These are phyloP conservation scores for Daptonema setosum DNA, from an alignment of 2,888 invertebrate species.

Conservation along the genomic window DNA sequence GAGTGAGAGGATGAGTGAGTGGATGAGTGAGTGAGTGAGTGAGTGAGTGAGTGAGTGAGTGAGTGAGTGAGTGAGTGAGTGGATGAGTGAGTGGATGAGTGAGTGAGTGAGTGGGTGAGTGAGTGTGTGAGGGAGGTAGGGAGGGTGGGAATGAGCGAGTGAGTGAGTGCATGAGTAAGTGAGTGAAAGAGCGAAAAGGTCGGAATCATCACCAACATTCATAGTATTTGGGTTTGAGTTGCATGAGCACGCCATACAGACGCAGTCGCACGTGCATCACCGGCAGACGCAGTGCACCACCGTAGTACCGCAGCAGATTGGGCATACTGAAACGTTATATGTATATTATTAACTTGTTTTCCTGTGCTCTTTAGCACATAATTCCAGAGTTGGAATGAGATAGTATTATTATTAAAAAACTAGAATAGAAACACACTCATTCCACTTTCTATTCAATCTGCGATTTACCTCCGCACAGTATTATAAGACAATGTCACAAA, in stretches of 20 bases:
- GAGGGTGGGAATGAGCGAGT: no score
- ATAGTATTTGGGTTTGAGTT: slow-evolving; percentile 54
- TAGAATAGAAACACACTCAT: not conserved
- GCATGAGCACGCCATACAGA: slow-evolving; percentile 61
- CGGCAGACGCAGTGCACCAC: slow-evolving; percentile 38
- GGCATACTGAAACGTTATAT: slow-evolving; percentile 51
- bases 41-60: slow-evolving; percentile 21
- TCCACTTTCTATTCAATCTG: no score
- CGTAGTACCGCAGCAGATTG: slow-evolving; percentile 61
- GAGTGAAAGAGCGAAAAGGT: not conserved
- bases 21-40: slow-evolving; percentile 15
- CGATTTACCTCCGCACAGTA: no score
- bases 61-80: not conserved
- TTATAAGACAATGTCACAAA: no score
- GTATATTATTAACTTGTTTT: no score
- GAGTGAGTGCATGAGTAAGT: slow-evolving; percentile 23
- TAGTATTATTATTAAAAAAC: not conserved
- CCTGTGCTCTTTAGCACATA: no score
- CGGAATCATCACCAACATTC: slow-evolving; percentile 39
- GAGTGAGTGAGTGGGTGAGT: no score
- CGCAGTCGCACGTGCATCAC: slow-evolving; percentile 48
- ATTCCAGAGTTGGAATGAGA: no score
- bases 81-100: not conserved
- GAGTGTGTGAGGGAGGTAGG: no score
- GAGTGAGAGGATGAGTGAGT: slow-evolving; percentile 11